Base-by-base conservation (phyloP, 2,113 vertebrate species). In the Siphamia tubifer region DNA sequence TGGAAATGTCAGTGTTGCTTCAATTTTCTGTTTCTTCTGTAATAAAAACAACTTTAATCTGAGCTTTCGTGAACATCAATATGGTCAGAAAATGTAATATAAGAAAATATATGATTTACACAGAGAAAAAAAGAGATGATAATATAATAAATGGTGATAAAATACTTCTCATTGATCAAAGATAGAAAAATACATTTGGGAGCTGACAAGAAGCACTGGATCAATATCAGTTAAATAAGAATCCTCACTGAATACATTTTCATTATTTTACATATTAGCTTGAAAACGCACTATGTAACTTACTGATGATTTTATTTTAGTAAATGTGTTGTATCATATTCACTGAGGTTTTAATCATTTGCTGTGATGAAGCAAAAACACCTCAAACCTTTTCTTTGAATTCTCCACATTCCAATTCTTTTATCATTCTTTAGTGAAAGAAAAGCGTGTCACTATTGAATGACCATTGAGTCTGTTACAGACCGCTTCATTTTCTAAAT, bases 161-260 rank as follows among this genome's bases (percentile, higher is more conserved):
- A n/a, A n/a, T n/a, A n/a, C n/a, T n/a, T n/a, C n/a, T n/a, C n/a
- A n/a, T n/a, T n/a, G n/a, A n/a, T n/a, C n/a, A n/a, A n/a, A n/a
- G n/a, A 48, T 27, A 10, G 8, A 34, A n/a, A n/a, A n/a, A n/a
- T n/a, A n/a, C n/a, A n/a, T n/a, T n/a, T n/a, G n/a, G n/a, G n/a
- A n/a, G n/a, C n/a, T n/a, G n/a, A n/a, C n/a, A n/a, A n/a, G 3
- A 20, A 16, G 31, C 20, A 20, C 63, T 64, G 49, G 13, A 45
- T 67, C 76, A 63, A 55, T 36, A 65, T 32, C 66, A 51, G 65
- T 64, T 21, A 66, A 49, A 44, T 7, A 52, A 5, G 54, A 71
- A 49, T 45, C 31, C 44, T 57, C 30, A 1, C 9, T 40, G 58
- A 64, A 76, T 65, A 57, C 70, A 78, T 72, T 21, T 34, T 16